Evolutionary conservation across 2,888 invertebrate species (phyloP).

Genomic region (Agrotis ipsilon): DNA sequence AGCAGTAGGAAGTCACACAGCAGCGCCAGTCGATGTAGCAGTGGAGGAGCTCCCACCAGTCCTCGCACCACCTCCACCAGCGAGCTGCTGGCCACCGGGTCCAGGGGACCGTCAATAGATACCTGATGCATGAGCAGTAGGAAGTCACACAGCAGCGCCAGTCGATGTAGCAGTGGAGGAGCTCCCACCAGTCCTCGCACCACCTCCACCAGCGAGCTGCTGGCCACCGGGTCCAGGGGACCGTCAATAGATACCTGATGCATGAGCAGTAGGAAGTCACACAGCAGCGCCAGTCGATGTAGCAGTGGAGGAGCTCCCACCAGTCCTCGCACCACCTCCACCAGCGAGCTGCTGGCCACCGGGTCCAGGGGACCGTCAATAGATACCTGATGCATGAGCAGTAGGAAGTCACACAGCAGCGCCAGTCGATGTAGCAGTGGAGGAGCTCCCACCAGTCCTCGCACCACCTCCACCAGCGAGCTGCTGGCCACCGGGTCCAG

Average conservation of each 20-base stretch:
- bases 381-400: constrained; percentile 92
- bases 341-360: constrained; percentile 78
- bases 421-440: constrained; percentile 92
- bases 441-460: constrained; percentile 92
- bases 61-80: constrained; percentile 92
- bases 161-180: constrained; percentile 92
- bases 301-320: constrained; percentile 92
- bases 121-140: constrained; percentile 93
- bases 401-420: constrained; percentile 93
- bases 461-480: constrained; percentile 90
- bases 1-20: constrained; percentile 93
- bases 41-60: constrained; percentile 92
- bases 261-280: constrained; percentile 93
- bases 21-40: constrained; percentile 92
- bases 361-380: no score
- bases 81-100: constrained; percentile 75
- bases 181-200: constrained; percentile 91
- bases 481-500: constrained; percentile 72
- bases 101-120: no score
- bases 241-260: constrained; percentile 91
- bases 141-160: constrained; percentile 93
- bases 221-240: constrained; percentile 71
- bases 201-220: constrained; percentile 88
- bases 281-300: constrained; percentile 92
- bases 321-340: constrained; percentile 91